Base-by-base conservation (phyloP, 1,140 invertebrate species). In the Brachionus angularis region DNA sequence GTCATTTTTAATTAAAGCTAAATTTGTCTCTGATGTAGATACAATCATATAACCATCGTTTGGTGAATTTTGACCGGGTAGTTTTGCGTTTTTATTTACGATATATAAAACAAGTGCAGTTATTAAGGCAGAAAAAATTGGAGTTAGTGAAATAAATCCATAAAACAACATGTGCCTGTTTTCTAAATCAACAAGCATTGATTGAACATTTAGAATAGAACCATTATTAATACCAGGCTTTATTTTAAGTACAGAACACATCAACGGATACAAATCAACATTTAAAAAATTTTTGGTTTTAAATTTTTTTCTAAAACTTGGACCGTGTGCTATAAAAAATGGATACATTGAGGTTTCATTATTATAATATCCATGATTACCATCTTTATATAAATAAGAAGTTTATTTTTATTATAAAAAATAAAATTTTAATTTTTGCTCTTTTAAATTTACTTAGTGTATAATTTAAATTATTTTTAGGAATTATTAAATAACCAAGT, bases 281-380 rank as follows among this genome's bases (percentile, higher is more conserved):
- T 82, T 87, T 33, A 85, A 76, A 74, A 89, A 87, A 2, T 84
- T 84, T 1, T 83, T 73, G 14, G 84, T 74, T 75, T 81, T 81
- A 69, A 82, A 82, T 27, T 82, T 77, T 50, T 78, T 73, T 73
- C 83, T 80, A 76, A 89, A 86, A 29, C 83, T 80, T 46, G 88
- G 87, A 5, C 88, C 88, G 62, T 81, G 79, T 0, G 87, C 88
- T 67, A 89, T 83, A 74, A 89, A 89, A 72, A 87, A 85, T 27
- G 87, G 85, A 75, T 85, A 83, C 88, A 89, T 89, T 14, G 81
- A 78, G 33, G 73, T 61, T 1, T 79, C 75, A 14, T 77, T 77
- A 73, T 87, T 87, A 72, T 86, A 84, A 74, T 88, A 89, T 1
- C 88, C 88, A 76, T 89, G 87, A n/a, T 84, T 75, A 1, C 87